These are phyloP conservation scores for Zoanthus sansibaricus DNA, from an alignment of 92 coral and sea anemone genomes.

Conservation along the genomic window DNA sequence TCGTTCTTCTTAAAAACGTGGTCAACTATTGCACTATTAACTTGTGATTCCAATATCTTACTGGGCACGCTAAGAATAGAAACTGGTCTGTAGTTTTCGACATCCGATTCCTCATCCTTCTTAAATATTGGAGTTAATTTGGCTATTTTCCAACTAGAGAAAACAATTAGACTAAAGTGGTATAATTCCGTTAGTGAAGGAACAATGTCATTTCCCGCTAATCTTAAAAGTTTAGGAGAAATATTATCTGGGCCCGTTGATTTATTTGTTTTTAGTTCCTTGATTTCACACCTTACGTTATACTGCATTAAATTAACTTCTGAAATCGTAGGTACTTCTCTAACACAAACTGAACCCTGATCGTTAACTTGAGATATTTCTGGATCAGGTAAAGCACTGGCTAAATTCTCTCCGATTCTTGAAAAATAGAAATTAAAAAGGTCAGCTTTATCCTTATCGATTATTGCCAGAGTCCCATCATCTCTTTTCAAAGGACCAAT, in stretches of 20 bases:
- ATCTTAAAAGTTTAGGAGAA: conserved; percentile 1
- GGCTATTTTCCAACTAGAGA: conserved; percentile 15
- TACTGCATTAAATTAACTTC: neutral
- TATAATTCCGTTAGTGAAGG: conserved; percentile 2
- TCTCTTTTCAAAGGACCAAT: too few relatives aligned
- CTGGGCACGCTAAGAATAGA: conserved; percentile 16
- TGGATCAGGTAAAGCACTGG: neutral
- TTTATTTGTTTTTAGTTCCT: conserved; percentile 1
- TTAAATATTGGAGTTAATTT: conserved; percentile 27
- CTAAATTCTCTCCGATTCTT: too few relatives aligned
- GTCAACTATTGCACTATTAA: neutral
- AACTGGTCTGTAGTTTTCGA: conserved; percentile 36
- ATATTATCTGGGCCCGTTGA: neutral
- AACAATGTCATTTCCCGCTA: conserved; percentile 2
- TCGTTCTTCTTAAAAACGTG: neutral
- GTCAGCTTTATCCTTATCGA: too few relatives aligned
- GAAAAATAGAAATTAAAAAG: too few relatives aligned
- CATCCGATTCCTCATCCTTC: conserved; percentile 27
- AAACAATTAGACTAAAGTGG: neutral
- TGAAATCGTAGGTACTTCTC: neutral
- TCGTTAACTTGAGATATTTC: neutral
- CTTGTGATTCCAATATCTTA: conserved; percentile 2
- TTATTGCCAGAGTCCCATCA: too few relatives aligned
- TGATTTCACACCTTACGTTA: neutral
- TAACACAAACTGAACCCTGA: conserved; percentile 1